Percentiles rank a stretch among this genome's conserved stretches.
phyloP scores from a whole-genome alignment of 1,140 invertebrate species.

The Drosophila ercepeae region DNA sequence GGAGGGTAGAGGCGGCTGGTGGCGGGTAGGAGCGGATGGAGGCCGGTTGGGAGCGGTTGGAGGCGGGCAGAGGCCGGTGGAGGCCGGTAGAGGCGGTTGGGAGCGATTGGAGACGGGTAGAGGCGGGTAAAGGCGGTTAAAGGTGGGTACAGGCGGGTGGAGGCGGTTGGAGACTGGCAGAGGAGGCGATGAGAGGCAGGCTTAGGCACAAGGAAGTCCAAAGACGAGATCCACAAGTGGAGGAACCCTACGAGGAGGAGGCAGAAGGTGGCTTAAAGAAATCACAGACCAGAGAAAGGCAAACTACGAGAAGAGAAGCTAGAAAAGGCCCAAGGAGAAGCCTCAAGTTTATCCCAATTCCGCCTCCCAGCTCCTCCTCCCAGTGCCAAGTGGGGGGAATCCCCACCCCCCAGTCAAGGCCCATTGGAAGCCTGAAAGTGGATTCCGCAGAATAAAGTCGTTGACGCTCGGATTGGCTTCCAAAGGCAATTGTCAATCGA shows the following conservation, averaged over 20 bases:
- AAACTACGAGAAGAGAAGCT: constrained; percentile 43
- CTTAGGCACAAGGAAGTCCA: constrained; percentile 64
- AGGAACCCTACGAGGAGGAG: constrained; percentile 13
- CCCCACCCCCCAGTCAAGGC: not conserved
- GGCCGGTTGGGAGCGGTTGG: too few species aligned
- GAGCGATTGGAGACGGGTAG: too few species aligned
- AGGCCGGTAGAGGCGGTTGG: too few species aligned
- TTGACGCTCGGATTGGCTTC: constrained; percentile 73
- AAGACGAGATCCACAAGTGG: constrained; percentile 33
- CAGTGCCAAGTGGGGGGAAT: too few species aligned
- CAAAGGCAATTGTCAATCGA: constrained; percentile 47
- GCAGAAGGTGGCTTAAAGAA: constrained; percentile 49
- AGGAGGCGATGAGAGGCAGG: constrained; percentile 2
- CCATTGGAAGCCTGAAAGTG: constrained; percentile 39
- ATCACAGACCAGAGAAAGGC: constrained; percentile 44
- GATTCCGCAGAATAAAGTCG: constrained; percentile 70
- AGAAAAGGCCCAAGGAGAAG: constrained; percentile 18
- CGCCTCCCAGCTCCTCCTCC: constrained; percentile 1
- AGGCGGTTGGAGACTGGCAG: constrained; percentile 3
- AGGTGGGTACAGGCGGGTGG: too few species aligned
- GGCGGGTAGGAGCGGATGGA: too few species aligned
- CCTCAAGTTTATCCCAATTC: constrained; percentile 29
- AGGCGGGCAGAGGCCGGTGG: too few species aligned
- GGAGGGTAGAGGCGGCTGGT: too few species aligned
- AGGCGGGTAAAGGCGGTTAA: too few species aligned